Percentiles rank a stretch among this genome's conserved stretches.
Evolutionary conservation across 2,888 invertebrate species (phyloP).

Genomic region (Drosophila prolongata): DNA sequence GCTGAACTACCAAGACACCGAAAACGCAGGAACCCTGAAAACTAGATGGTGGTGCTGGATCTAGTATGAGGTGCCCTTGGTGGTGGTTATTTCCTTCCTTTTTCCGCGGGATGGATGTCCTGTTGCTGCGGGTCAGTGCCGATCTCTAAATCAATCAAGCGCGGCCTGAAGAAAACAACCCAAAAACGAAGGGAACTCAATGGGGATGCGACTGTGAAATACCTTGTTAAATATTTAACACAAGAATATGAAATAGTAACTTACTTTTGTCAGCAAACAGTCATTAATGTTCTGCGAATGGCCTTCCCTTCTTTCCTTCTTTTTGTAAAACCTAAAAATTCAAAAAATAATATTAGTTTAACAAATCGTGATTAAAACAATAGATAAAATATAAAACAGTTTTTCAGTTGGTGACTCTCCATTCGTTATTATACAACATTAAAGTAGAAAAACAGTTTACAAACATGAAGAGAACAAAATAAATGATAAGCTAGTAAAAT

Average conservation of each 20-base stretch:
- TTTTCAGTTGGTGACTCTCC: no score
- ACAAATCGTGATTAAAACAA: no score
- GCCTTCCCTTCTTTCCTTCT: no score
- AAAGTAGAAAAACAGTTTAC: no score
- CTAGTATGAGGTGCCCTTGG: constrained; percentile 7
- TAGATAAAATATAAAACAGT: no score
- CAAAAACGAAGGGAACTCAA: background rate
- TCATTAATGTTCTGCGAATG: no score
- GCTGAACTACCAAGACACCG: background rate
- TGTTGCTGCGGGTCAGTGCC: constrained; percentile 58
- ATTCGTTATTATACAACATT: no score
- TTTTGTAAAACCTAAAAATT: background rate
- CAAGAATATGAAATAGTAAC: background rate
- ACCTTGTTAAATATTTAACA: background rate
- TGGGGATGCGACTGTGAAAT: background rate
- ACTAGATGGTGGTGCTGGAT: constrained; percentile 5
- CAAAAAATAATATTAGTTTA: background rate
- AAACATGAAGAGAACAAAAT: no score
- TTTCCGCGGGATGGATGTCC: constrained; percentile 38
- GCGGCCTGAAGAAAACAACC: constrained; percentile 57
- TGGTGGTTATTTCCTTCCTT: constrained; percentile 26
- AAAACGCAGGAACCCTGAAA: constrained; percentile 8
- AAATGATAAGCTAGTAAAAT: no score
- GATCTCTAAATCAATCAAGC: constrained; percentile 81
- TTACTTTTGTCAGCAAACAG: no score